Percentiles rank a stretch among this genome's conserved stretches.
Evolutionary conservation across 2,113 vertebrate genomes (phyloP).

Genomic region (Apus apus): DNA sequence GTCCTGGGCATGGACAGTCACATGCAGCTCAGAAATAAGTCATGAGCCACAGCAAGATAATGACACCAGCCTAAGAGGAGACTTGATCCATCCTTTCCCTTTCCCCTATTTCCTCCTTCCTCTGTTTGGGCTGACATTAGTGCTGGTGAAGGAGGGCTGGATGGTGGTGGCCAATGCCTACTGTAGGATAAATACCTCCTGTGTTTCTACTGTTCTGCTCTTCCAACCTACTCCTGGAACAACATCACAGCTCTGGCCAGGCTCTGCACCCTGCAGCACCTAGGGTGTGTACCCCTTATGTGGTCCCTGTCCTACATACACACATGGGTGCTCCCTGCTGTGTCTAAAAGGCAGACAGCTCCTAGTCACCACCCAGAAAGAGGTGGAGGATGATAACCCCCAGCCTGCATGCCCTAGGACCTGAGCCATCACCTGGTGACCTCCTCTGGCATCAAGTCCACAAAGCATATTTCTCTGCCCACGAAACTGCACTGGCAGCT

Average conservation of each 20-base stretch:
- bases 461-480: background rate
- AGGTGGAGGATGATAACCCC: rapidly evolving
- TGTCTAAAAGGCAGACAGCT: background rate
- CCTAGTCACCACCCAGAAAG: background rate
- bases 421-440: background rate
- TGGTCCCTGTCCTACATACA: background rate
- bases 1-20: background rate
- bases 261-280: background rate
- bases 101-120: background rate
- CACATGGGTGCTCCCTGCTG: rapidly evolving
- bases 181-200: background rate
- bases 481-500: rapidly evolving
- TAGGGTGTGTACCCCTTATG: rapidly evolving
- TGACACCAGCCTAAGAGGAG: background rate
- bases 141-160: background rate
- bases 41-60: background rate
- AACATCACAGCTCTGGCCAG: background rate
- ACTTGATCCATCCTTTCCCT: slow-evolving; percentile 5
- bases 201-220: background rate
- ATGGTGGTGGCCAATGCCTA: background rate
- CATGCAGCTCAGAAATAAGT: background rate
- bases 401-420: background rate
- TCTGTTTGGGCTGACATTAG: background rate
- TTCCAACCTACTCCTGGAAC: background rate
- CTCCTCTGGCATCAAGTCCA: background rate